Conservation (phyloP, 2,888 invertebrate species). For the Ennomos quercinarius region DNA sequence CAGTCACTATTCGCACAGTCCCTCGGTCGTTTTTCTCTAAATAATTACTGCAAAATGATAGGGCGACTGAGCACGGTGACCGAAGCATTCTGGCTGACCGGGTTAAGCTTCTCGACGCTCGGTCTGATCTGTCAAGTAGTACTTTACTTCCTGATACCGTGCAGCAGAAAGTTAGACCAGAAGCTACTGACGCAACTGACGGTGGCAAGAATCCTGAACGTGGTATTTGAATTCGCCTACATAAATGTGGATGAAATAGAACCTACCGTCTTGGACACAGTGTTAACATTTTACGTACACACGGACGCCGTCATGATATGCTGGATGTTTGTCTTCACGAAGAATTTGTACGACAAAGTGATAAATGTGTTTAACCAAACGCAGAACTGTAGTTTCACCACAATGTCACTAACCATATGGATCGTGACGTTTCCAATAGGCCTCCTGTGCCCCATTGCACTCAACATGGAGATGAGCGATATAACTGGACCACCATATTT, state of each 20-base stretch:
- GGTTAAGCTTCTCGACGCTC: constrained; percentile 52
- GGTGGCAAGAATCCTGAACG: constrained; percentile 56
- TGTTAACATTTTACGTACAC: constrained; percentile 52
- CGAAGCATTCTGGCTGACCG: constrained; percentile 48
- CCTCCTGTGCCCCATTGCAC: constrained; percentile 42
- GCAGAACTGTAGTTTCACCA: constrained; percentile 44
- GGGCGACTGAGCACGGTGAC: neutral
- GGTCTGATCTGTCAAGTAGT: constrained; percentile 53
- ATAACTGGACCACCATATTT: neutral
- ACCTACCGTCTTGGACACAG: constrained; percentile 14
- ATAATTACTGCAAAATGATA: neutral
- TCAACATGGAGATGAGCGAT: neutral
- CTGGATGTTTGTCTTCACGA: constrained; percentile 70
- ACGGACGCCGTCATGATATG: constrained; percentile 59
- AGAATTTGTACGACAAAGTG: constrained; percentile 67
- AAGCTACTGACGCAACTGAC: constrained; percentile 61
- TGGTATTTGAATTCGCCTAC: constrained; percentile 51
- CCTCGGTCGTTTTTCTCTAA: neutral
- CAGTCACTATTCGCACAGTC: neutral
- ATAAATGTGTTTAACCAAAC: constrained; percentile 54
- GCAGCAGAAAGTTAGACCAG: constrained; percentile 61
- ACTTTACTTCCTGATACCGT: constrained; percentile 49
- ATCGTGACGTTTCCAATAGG: constrained; percentile 53
- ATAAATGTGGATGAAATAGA: constrained; percentile 3
- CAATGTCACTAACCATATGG: constrained; percentile 54